phyloP scores from a whole-genome alignment of 2,113 vertebrate genomes.

The Grallaria varia region DNA sequence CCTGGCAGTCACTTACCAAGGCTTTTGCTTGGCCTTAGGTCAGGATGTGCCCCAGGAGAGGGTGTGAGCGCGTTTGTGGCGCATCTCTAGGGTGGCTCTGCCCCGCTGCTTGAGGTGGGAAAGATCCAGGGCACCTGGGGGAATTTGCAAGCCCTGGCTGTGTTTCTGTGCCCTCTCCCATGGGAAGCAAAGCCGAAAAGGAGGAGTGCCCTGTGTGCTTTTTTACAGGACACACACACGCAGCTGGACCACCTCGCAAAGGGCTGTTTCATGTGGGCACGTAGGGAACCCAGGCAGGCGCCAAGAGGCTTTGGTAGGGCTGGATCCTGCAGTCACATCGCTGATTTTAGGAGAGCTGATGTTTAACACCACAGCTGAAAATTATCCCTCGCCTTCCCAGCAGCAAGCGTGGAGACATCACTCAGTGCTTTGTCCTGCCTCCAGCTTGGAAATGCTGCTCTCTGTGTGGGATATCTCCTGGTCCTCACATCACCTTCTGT shows the following conservation, averaged over 20 bases:
- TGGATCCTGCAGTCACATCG: fast-evolving
- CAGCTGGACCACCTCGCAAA: background rate
- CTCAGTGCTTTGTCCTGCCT: background rate
- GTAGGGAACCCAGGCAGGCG: background rate
- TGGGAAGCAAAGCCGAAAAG: background rate
- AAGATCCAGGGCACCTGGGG: background rate
- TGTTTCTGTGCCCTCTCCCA: background rate
- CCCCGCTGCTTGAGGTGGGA: background rate
- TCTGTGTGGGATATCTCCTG: background rate
- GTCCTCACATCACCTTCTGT: background rate
- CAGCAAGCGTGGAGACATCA: background rate
- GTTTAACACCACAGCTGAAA: background rate
- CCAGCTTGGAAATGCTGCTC: background rate
- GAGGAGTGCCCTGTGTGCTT: background rate
- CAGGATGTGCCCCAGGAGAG: background rate
- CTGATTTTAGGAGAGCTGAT: background rate
- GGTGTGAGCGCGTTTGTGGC: fast-evolving
- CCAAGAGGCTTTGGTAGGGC: background rate
- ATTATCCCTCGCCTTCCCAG: background rate
- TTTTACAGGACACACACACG: background rate
- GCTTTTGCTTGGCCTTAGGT: background rate
- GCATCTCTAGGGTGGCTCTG: background rate
- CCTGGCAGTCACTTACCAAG: background rate
- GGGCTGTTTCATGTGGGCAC: background rate
- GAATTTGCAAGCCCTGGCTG: background rate